Base-by-base conservation (phyloP, 2,113 vertebrate genomes). In the Neolamprologus ventralis region DNA sequence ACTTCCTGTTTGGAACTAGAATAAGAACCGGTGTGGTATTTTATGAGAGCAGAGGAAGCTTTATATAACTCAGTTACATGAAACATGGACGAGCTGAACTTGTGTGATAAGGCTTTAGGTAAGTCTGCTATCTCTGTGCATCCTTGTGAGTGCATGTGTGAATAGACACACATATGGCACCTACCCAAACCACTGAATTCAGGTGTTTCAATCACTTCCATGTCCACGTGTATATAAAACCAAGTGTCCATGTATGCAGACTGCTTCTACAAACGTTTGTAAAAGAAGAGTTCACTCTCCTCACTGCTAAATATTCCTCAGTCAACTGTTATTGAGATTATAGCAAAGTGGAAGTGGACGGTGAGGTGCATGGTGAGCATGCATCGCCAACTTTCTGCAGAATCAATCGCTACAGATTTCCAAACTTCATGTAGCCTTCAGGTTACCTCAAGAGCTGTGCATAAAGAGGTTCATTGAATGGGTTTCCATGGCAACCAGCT, bases 71-170 rank as follows among this genome's bases (percentile, higher is more conserved):
- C 23, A 28, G 42, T 31, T 49, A 47, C 1, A 28, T 75, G 71
- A 75, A 75, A 7, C 23, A 49, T 0, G 23, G 9, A 75, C 1
- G 0, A 75, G 4, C 1, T 49, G 71, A 75, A 75, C 4, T 26
- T 71, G 65, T 0, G 0, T 71, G 37, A 40, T 14, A 13, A 71
- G 37, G 12, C 12, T 49, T 7, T 19, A 47, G 40, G 42, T 28
- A 3, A 1, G 16, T 31, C 23, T 0, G 1, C 42, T 19, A 1
- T 28, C 23, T 49, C 42, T 49, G 31, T 23, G 0, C 13, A 2
- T 17, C 51, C 35, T 42, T 0, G 35, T 19, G 53, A 40, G 35
- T 5, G 16, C 3, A 40, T 57, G 51, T 55, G 78, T 53, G 71
- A 3, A 17, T 45, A 28, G 40, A 28, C n/a, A 5, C 16, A 47